A percentile compares a stretch with the other conserved stretches of the same genome.
Evolutionary conservation across 2,113 vertebrate genomes (phyloP).

Genomic region (Myrmecobius fasciatus): DNA sequence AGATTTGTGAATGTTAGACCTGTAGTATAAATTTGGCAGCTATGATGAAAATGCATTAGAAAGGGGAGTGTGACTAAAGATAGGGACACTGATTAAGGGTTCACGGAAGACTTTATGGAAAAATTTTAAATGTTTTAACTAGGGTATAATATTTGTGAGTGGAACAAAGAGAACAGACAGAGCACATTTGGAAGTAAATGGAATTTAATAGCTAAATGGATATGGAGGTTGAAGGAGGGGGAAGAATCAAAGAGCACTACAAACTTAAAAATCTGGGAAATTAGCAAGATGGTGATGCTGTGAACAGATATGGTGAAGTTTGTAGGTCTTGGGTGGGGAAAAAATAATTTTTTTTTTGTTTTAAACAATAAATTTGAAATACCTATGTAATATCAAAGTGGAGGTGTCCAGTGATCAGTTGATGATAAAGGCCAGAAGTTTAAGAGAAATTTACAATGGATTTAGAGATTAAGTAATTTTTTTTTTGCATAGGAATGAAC

Average conservation of each 20-base stretch:
- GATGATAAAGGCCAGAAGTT: neutral
- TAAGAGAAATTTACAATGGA: neutral
- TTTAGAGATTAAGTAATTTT: neutral
- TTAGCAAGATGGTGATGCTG: neutral
- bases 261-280: neutral
- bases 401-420: neutral
- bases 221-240: neutral
- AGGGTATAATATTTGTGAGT: neutral
- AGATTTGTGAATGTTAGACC: no score
- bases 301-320: neutral
- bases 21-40: neutral
- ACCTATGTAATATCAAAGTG: no score
- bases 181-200: neutral
- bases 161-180: neutral
- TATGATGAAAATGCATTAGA: neutral
- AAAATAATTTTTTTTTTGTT: neutral
- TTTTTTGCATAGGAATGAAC: neutral
- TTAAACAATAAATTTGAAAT: neutral
- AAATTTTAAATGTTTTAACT: neutral
- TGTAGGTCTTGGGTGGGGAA: neutral
- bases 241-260: neutral
- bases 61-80: neutral
- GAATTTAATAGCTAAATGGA: neutral
- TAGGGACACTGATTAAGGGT: neutral
- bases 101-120: neutral